A percentile compares a stretch with the other conserved stretches of the same genome.
Conservation (phyloP, 2,888 invertebrate genomes). For the Ectobius pallidus region DNA sequence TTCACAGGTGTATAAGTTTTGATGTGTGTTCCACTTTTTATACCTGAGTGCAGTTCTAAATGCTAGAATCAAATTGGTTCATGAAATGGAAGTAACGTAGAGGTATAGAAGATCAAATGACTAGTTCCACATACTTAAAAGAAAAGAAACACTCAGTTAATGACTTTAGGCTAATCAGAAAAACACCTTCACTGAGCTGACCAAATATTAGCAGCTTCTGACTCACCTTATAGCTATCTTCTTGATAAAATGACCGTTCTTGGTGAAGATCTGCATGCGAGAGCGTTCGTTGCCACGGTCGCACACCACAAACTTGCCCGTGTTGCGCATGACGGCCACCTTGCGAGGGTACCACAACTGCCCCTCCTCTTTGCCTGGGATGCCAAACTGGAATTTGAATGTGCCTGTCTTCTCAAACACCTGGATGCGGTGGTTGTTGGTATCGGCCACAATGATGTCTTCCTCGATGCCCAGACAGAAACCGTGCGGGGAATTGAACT, state of each 20-base stretch:
- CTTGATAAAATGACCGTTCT: constrained; percentile 93
- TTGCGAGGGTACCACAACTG: constrained; percentile 97
- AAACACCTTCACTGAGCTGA: too few species aligned
- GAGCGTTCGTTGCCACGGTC: constrained; percentile 96
- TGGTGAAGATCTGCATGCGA: constrained; percentile 96
- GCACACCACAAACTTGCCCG: constrained; percentile 94
- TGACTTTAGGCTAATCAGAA: too few species aligned
- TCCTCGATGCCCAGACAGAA: constrained; percentile 95
- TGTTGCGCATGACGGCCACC: constrained; percentile 87
- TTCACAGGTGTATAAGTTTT: too few species aligned
- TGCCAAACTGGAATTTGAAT: constrained; percentile 93
- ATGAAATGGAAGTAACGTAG: too few species aligned
- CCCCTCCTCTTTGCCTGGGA: constrained; percentile 94
- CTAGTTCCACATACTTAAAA: too few species aligned
- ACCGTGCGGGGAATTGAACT: constrained; percentile 97
- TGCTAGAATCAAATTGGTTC: too few species aligned
- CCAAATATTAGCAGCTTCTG: not conserved
- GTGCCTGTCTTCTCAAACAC: constrained; percentile 94
- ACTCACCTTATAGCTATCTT: constrained; percentile 81
- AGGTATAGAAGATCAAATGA: too few species aligned
- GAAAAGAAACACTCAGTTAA: too few species aligned
- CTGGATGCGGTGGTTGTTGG: constrained; percentile 97
- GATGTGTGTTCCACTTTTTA: too few species aligned
- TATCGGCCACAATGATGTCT: constrained; percentile 95
- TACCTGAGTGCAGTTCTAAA: too few species aligned